phyloP scores from a whole-genome alignment of 2,113 vertebrate genomes.

The Strix aluco region DNA sequence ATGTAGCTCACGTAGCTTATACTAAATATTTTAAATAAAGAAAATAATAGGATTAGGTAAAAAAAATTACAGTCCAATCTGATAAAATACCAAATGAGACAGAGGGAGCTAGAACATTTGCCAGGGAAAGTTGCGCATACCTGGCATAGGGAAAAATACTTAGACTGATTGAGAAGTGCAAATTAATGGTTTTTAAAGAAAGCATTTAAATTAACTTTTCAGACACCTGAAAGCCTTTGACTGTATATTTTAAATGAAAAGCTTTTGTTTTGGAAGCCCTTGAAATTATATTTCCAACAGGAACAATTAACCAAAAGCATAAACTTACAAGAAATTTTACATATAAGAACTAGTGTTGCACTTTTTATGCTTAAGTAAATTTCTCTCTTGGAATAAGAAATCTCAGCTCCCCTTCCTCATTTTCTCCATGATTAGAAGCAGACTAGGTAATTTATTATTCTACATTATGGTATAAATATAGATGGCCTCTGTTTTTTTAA shows the following conservation, averaged over 20 bases:
- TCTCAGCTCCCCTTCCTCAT: background rate
- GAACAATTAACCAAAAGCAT: background rate
- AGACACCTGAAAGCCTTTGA: background rate
- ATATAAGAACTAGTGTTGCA: background rate
- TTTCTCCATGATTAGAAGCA: background rate
- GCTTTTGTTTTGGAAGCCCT: background rate
- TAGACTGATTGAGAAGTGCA: background rate
- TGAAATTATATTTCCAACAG: background rate
- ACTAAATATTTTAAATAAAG: background rate
- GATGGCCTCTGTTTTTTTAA: background rate
- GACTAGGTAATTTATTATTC: background rate
- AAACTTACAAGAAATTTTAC: background rate
- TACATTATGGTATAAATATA: background rate
- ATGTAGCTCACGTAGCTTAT: background rate
- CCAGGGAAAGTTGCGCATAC: background rate
- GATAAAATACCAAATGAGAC: background rate
- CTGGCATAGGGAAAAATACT: background rate
- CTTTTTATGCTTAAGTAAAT: background rate
- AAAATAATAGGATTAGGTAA: background rate
- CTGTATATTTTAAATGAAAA: background rate
- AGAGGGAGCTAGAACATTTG: background rate
- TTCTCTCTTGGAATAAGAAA: background rate
- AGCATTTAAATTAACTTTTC: background rate
- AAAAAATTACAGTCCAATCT: background rate
- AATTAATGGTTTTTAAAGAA: conserved; percentile 4